Percentiles rank a stretch among this genome's conserved stretches.
phyloP scores from a whole-genome alignment of 2,797 vertebrate species.

The Ambastaia sidthimunki region DNA sequence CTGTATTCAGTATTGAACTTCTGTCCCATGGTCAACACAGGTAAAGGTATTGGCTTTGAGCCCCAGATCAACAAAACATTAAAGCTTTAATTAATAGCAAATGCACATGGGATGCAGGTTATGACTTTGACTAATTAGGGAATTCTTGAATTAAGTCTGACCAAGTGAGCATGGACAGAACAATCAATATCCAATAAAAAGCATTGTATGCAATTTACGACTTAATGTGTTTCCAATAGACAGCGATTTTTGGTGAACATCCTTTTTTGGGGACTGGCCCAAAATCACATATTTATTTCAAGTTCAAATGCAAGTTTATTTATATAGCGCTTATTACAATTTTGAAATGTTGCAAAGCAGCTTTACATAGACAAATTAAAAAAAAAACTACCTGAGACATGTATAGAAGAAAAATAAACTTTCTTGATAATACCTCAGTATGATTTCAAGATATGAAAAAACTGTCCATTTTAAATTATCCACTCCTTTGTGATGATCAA shows the following conservation, averaged over 20 bases:
- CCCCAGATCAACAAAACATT: constrained; percentile 89
- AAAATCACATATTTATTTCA: background rate
- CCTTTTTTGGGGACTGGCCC: no score
- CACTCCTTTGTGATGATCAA: constrained; percentile 94
- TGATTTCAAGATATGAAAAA: constrained; percentile 22
- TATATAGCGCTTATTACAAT: no score
- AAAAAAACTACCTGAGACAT: no score
- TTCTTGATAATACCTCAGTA: background rate
- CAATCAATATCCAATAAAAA: constrained; percentile 95
- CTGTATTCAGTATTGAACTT: constrained; percentile 83
- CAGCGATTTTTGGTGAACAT: constrained; percentile 71
- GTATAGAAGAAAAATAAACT: no score
- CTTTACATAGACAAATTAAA: no score
- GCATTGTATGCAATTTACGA: constrained; percentile 96
- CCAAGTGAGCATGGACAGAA: constrained; percentile 84
- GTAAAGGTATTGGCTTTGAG: constrained; percentile 80
- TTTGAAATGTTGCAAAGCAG: no score
- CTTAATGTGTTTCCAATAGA: constrained; percentile 98
- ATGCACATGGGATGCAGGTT: constrained; percentile 98
- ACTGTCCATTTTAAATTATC: constrained; percentile 72
- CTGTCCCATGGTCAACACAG: constrained; percentile 77
- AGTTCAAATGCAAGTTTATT: no score
- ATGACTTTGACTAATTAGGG: constrained; percentile 99
- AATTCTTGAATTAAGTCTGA: constrained; percentile 96
- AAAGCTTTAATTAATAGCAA: constrained; percentile 97